phyloP scores from a whole-genome alignment of 2,888 invertebrate species.

The Andrena flavipes region DNA sequence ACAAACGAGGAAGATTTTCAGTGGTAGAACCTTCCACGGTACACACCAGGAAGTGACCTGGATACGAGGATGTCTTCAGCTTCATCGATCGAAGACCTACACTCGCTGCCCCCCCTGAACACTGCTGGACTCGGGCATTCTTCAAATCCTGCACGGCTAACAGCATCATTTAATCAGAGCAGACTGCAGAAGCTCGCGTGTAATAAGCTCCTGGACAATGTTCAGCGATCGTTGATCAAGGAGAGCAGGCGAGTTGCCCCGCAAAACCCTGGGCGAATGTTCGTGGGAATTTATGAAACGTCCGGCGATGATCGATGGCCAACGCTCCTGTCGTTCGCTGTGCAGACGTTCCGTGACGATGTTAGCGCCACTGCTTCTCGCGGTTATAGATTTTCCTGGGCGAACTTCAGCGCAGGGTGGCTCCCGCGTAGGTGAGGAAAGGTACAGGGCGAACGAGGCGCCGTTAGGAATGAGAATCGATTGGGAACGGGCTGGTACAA shows the following conservation, averaged over 20 bases:
- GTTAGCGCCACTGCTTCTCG: background rate
- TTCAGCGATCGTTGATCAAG: conserved; percentile 7
- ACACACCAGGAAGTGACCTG: background rate
- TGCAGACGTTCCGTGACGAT: conserved; percentile 5
- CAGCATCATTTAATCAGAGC: conserved; percentile 29
- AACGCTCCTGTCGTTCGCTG: conserved; percentile 5
- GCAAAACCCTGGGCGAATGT: background rate
- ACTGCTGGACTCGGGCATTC: background rate
- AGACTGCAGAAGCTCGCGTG: background rate
- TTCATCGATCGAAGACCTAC: conserved; percentile 18
- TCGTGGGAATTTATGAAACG: conserved; percentile 25
- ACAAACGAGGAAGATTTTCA: no score
- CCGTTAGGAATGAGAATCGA: conserved; percentile 1
- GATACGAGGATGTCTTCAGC: conserved; percentile 4
- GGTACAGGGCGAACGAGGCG: background rate
- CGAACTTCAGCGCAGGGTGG: background rate
- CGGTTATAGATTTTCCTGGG: conserved; percentile 30
- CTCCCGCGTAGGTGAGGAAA: conserved; percentile 11
- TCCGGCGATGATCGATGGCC: conserved; percentile 25
- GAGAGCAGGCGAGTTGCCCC: background rate
- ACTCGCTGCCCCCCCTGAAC: background rate
- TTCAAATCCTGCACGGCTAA: background rate
- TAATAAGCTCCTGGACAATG: background rate
- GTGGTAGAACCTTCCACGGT: background rate
- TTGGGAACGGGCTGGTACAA: conserved; percentile 2